Percentiles rank a stretch among this genome's conserved stretches.
Conservation (phyloP, 1,140 invertebrate genomes). For the Agrypnia vestita region DNA sequence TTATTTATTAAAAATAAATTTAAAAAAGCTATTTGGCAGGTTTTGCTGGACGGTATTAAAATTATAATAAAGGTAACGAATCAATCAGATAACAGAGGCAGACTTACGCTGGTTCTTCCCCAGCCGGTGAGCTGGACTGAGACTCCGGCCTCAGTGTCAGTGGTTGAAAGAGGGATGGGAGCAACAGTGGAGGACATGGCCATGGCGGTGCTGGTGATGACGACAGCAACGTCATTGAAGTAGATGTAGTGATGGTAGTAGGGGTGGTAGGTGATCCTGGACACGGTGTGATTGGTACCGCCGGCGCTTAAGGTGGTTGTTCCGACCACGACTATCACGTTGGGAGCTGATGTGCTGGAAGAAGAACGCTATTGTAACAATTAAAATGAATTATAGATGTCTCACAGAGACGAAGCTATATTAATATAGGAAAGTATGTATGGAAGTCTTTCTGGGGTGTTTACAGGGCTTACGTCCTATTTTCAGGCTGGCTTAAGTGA, state of each 20-base stretch:
- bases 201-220: constrained; percentile 69
- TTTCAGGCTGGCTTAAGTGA: no score
- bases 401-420: no score
- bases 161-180: constrained; percentile 65
- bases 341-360: constrained; percentile 24
- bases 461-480: no score
- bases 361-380: background rate
- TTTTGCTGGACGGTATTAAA: no score
- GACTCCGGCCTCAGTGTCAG: constrained; percentile 64
- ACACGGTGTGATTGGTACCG: constrained; percentile 68
- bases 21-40: no score
- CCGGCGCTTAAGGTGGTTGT: constrained; percentile 70
- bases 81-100: no score
- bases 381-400: no score
- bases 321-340: constrained; percentile 70
- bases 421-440: no score
- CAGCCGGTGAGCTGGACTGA: constrained; percentile 70
- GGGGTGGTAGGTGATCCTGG: constrained; percentile 69
- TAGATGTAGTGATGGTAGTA: constrained; percentile 67
- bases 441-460: no score
- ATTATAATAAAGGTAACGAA: no score
- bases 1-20: no score
- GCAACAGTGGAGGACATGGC: constrained; percentile 65
- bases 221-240: constrained; percentile 74
- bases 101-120: constrained; percentile 68